phyloP scores from a whole-genome alignment of 2,797 vertebrate genomes.

The Anolis apletophallus region DNA sequence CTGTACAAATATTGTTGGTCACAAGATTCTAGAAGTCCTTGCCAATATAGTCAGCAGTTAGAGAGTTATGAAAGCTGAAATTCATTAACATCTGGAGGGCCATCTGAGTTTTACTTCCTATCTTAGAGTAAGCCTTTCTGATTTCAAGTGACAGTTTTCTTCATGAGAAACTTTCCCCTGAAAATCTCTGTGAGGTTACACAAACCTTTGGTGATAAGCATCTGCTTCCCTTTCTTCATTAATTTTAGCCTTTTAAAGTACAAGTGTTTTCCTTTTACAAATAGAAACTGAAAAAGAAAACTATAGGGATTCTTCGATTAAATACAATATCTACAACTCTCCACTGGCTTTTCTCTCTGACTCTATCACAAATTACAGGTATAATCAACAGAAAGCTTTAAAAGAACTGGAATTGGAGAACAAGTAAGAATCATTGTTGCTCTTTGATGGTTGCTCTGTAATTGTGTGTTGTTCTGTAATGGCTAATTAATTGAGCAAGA shows the following conservation, averaged over 20 bases:
- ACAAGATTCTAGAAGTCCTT: no score
- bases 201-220: not conserved
- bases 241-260: slow-evolving; percentile 19
- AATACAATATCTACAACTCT: not conserved
- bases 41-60: no score
- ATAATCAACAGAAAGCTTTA: not conserved
- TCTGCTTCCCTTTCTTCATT: not conserved
- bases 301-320: not conserved
- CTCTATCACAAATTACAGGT: slow-evolving; percentile 3
- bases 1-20: no score
- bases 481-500: not conserved
- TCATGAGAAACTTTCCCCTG: not conserved
- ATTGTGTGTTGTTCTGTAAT: not conserved
- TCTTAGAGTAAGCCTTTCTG: not conserved
- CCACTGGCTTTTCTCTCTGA: not conserved
- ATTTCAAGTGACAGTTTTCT: not conserved
- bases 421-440: not conserved
- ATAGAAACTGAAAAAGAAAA: not conserved
- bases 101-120: no score
- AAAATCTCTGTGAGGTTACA: not conserved
- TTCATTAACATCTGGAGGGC: no score
- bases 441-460: no score
- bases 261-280: not conserved
- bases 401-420: not conserved
- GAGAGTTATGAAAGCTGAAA: no score